Percentiles rank a stretch among this genome's conserved stretches.
Evolutionary conservation across 2,113 vertebrate genomes (phyloP).

Genomic region (Ceuthmochares aereus): DNA sequence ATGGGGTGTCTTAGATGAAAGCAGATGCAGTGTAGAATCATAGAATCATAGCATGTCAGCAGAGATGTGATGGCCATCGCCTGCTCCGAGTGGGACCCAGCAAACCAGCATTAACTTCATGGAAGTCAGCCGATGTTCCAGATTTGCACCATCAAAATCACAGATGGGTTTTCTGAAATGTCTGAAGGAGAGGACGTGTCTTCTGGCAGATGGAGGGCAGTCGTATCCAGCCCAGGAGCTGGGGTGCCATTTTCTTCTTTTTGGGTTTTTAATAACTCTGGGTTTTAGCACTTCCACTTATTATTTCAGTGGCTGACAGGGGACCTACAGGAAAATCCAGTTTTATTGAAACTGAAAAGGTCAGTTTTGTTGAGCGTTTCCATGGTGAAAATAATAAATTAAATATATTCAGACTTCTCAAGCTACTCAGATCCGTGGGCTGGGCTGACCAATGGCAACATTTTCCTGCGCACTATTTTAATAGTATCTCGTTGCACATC

Average conservation of each 20-base stretch:
- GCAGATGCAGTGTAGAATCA: background rate
- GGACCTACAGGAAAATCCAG: constrained; percentile 73
- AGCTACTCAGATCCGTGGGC: constrained; percentile 13
- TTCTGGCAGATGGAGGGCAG: background rate
- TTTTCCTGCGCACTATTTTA: constrained; percentile 36
- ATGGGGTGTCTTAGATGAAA: background rate
- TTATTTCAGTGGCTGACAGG: constrained; percentile 69
- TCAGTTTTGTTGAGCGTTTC: constrained; percentile 79
- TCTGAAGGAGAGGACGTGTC: background rate
- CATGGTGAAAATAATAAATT: constrained; percentile 80
- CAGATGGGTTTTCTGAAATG: background rate
- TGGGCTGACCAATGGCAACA: constrained; percentile 54
- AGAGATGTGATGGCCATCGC: background rate
- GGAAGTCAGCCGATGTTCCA: background rate
- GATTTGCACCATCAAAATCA: background rate
- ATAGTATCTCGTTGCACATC: constrained; percentile 19
- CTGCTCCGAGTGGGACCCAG: background rate
- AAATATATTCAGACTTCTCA: constrained; percentile 61
- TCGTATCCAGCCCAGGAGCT: background rate
- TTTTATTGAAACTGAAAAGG: constrained; percentile 85
- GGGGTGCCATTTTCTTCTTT: background rate
- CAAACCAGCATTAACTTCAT: background rate
- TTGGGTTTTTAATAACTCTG: constrained; percentile 41
- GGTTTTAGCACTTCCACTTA: constrained; percentile 52
- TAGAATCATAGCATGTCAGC: background rate